phyloP scores from a whole-genome alignment of 35 echinoderm and acorn worm genomes.

The Diadema setosum region DNA sequence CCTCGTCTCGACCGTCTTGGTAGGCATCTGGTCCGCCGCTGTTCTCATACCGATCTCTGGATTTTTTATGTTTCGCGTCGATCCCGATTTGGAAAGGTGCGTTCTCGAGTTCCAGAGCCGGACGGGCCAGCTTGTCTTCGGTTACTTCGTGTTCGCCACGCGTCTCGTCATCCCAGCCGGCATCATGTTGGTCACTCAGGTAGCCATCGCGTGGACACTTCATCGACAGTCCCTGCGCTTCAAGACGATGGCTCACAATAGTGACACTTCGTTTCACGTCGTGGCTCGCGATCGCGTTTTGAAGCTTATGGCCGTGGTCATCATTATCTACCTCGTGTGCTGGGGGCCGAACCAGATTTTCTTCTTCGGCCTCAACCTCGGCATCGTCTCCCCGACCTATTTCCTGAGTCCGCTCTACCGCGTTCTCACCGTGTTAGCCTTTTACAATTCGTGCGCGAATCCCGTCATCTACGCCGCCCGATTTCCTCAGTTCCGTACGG shows the following conservation, averaged over 20 bases:
- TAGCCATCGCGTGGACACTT: not conserved
- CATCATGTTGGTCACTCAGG: not conserved
- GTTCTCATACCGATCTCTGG: not conserved
- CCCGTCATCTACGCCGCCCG: not conserved
- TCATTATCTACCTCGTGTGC: not conserved
- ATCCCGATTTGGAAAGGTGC: not conserved
- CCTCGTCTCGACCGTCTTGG: not conserved
- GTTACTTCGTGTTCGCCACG: not conserved
- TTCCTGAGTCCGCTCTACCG: constrained; percentile 1
- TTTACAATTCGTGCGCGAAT: not conserved
- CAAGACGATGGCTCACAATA: not conserved
- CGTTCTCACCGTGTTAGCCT: not conserved
- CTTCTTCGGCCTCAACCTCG: not conserved
- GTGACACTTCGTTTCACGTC: not conserved
- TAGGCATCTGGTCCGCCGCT: not conserved
- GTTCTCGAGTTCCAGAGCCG: not conserved
- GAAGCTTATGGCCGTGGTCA: not conserved
- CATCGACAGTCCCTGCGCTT: not conserved
- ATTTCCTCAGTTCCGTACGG: not conserved
- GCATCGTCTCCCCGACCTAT: not conserved
- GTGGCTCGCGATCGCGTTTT: not conserved
- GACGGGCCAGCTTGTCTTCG: not conserved
- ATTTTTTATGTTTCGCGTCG: not conserved
- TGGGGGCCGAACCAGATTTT: not conserved
- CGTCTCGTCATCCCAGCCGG: not conserved